These are phyloP conservation scores for Acanthisitta chloris DNA, from an alignment of 2,113 vertebrate genomes.

Conservation along the genomic window DNA sequence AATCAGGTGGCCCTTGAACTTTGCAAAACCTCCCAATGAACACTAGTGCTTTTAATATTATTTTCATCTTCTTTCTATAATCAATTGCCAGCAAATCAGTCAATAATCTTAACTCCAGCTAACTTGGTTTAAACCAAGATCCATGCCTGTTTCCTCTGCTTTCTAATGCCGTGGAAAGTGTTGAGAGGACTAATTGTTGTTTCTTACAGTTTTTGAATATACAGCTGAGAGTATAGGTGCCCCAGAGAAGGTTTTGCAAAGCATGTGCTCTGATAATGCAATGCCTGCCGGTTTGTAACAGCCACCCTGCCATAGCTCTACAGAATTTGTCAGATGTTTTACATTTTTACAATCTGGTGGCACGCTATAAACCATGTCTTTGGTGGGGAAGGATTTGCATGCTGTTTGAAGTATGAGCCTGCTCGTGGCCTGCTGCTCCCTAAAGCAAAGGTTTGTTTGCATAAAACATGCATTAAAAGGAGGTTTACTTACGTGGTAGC, in stretches of 20 bases:
- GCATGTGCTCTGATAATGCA: not conserved
- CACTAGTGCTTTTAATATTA: not conserved
- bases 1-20: not conserved
- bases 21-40: not conserved
- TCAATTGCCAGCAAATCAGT: not conserved
- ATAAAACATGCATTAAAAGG: conserved; percentile 12
- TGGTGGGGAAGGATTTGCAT: not conserved
- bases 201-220: not conserved
- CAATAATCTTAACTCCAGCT: not conserved
- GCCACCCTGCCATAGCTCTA: not conserved
- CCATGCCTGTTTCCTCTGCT: not conserved
- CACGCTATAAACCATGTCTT: not conserved
- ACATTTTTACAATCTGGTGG: not conserved
- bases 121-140: not conserved
- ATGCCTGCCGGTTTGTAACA: not conserved
- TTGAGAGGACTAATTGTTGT: not conserved
- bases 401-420: not conserved
- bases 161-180: not conserved
- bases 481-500: not conserved
- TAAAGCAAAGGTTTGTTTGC: conserved; percentile 34
- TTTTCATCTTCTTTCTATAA: not conserved
- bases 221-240: not conserved
- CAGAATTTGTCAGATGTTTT: not conserved
- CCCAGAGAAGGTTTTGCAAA: not conserved
- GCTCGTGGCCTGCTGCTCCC: conserved; percentile 13